Base-by-base conservation (phyloP, 2,888 invertebrate species). In the Agonopterix alstromeriana region DNA sequence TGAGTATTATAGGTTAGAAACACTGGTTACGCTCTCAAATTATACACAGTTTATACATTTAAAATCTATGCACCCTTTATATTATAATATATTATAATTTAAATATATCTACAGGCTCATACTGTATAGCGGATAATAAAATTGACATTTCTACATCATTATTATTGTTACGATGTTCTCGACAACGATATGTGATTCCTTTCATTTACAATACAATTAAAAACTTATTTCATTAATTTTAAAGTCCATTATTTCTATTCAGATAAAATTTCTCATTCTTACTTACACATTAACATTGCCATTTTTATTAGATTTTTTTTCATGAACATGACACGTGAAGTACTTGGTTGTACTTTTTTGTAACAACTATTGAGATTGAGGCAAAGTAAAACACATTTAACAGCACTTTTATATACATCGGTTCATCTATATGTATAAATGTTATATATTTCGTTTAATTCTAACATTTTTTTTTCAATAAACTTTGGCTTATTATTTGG, bases 401-500 rank as follows among this genome's bases (percentile, higher is more conserved):
- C 38, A 49, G 48, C 47, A 45, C 27, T 45, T 43, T 49, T 52
- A 49, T 53, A 49, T 57, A 53, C 54, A 53, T 50, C 46, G 48
- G 48, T 49, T 53, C 54, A 48, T 48, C 10, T 43, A 48, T 43
- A 35, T 48, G 9, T 45, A 35, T 46, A 41, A 36, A 43, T 44
- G 35, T 48, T 45, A 42, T 51, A 48, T 46, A 12, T 46, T 49
- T 36, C 27, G 27, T 27, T 27, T 27, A 48, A 38, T 36, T 49
- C 49, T 47, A 52, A 50, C 45, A 42, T 10, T 8, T 44, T n/a
- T 63, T 65, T 66, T 66, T 73, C 70, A 62, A 66, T 67, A 68
- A 73, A 77, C 80, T 86, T 86, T 85, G 86, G 84, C 85, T 79
- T 77, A 68, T 60, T 75, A 70, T 86, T 85, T 85, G 85, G 84